These are phyloP conservation scores for Clivina fossor DNA, from an alignment of 2,888 invertebrate species.

Conservation along the genomic window DNA sequence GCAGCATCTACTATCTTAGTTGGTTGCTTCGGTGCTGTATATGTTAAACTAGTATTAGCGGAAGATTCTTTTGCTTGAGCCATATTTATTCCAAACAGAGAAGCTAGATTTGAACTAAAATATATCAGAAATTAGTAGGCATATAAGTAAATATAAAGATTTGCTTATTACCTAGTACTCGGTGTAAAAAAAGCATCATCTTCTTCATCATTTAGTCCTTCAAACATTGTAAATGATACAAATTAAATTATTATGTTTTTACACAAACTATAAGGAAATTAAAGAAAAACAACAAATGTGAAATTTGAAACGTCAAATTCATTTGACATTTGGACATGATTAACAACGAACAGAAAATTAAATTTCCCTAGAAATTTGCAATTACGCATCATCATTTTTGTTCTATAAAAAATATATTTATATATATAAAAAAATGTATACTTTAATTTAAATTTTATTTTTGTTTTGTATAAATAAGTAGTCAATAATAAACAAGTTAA, in stretches of 20 bases:
- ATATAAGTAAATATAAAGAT: neutral
- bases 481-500: neutral
- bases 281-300: no score
- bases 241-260: neutral
- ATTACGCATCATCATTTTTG: no score
- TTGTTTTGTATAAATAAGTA: neutral
- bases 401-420: no score
- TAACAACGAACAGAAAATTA: no score
- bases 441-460: neutral
- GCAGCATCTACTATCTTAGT: slow-evolving; percentile 1
- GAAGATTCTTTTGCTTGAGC: neutral
- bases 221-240: slow-evolving; percentile 14
- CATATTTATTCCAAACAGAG: slow-evolving; percentile 20
- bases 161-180: slow-evolving; percentile 11
- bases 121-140: neutral
- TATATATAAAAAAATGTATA: no score
- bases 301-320: no score
- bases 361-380: no score
- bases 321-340: no score
- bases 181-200: slow-evolving; percentile 29
- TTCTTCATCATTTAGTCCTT: slow-evolving; percentile 20
- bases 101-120: slow-evolving; percentile 27
- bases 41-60: slow-evolving; percentile 23
- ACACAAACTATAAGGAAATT: no score
- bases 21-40: slow-evolving; percentile 32